Conservation (phyloP, 2,797 vertebrate genomes). For the Calcarius lapponicus region DNA sequence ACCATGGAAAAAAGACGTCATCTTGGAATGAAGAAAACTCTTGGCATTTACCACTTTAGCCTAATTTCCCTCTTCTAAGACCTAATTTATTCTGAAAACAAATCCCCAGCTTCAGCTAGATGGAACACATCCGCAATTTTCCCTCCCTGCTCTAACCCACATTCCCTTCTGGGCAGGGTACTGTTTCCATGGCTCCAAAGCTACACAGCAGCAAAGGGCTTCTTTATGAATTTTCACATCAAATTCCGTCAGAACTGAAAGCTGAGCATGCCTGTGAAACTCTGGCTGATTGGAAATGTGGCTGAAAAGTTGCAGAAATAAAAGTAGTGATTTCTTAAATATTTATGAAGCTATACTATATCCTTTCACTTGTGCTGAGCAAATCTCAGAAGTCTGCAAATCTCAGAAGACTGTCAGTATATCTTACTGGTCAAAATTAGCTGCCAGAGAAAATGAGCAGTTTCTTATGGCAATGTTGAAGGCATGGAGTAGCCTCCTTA, state of each 20-base stretch:
- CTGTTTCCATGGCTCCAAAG: not conserved
- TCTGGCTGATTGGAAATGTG: not conserved
- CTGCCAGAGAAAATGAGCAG: not conserved
- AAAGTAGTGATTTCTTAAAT: not conserved
- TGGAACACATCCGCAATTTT: not conserved
- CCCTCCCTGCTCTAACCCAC: not conserved
- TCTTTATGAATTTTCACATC: not conserved
- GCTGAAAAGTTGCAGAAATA: not conserved
- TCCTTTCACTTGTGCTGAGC: not conserved
- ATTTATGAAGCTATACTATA: not conserved
- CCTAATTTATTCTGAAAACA: not conserved
- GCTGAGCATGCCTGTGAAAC: not conserved
- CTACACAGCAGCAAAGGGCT: not conserved
- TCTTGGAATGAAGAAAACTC: not conserved
- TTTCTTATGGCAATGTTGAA: not conserved
- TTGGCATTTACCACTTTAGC: not conserved
- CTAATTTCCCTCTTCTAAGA: not conserved
- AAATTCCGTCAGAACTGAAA: not conserved
- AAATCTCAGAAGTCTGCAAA: not conserved
- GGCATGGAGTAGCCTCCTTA: not conserved
- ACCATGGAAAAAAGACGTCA: not conserved
- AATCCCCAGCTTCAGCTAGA: not conserved
- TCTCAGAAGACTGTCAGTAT: not conserved
- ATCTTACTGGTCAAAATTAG: not conserved
- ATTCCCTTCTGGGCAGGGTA: too few relatives aligned